These are phyloP conservation scores for Arothron firmamentum DNA, from an alignment of 2,113 vertebrate species.

Conservation along the genomic window DNA sequence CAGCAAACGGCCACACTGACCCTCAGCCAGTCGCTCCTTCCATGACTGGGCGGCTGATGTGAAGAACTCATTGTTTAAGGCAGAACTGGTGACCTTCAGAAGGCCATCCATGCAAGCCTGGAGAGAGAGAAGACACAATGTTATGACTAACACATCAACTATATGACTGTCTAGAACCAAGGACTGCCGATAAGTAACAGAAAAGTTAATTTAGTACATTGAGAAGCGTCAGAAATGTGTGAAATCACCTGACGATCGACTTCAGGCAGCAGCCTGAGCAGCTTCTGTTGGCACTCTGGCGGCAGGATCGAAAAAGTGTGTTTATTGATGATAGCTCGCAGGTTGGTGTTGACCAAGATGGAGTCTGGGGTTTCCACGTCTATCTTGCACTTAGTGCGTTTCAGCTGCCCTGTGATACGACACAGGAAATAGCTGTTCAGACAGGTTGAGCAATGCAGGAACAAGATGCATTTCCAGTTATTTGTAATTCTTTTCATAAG, in stretches of 20 bases:
- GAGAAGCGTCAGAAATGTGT: neutral
- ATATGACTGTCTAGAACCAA: neutral
- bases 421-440: neutral
- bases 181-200: neutral
- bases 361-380: constrained; percentile 98
- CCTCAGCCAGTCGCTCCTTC: constrained; percentile 95
- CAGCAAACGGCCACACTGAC: constrained; percentile 62
- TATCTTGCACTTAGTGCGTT: constrained; percentile 87
- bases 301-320: constrained; percentile 91
- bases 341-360: constrained; percentile 97
- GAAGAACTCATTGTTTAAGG: constrained; percentile 98
- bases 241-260: constrained; percentile 88
- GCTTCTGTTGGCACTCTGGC: constrained; percentile 84
- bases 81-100: constrained; percentile 88
- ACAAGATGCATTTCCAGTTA: no score
- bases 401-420: constrained; percentile 84
- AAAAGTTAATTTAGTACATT: neutral
- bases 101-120: constrained; percentile 88
- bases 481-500: neutral
- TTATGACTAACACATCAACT: constrained; percentile 16
- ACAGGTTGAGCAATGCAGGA: neutral
- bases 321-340: constrained; percentile 94
- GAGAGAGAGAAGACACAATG: constrained; percentile 33
- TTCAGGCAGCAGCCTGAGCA: constrained; percentile 88
- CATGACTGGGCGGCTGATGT: constrained; percentile 95